Conservation (phyloP, 2,797 vertebrate species). For the Peromyscus attwateri region DNA sequence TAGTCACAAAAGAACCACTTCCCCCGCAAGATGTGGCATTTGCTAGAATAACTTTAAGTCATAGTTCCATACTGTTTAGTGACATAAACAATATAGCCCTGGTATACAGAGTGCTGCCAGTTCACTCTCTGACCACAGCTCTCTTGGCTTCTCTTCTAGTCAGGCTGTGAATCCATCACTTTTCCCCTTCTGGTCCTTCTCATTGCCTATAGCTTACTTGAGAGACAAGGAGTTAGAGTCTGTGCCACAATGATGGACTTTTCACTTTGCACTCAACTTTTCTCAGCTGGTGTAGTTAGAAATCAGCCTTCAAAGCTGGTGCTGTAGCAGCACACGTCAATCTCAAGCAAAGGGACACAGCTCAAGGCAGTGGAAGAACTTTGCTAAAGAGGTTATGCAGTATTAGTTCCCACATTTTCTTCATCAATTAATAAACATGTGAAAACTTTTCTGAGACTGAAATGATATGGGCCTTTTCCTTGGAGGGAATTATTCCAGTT, state of each 20-base stretch:
- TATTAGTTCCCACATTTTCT: background rate
- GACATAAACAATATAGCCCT: background rate
- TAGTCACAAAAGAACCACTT: background rate
- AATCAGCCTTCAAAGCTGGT: background rate
- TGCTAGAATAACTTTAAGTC: background rate
- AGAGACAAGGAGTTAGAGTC: background rate
- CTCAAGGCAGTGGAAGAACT: background rate
- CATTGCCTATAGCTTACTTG: background rate
- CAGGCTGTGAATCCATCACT: background rate
- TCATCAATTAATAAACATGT: conserved; percentile 15
- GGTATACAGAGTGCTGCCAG: background rate
- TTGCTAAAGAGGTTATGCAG: background rate
- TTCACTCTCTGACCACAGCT: background rate
- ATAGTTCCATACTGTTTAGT: background rate
- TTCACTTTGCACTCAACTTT: background rate
- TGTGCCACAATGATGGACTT: background rate
- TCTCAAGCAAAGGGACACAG: background rate
- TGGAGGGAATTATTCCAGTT: background rate
- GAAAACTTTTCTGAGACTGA: background rate
- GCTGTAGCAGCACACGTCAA: background rate
- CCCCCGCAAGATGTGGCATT: background rate
- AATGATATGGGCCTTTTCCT: conserved; percentile 15
- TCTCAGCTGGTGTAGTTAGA: background rate
- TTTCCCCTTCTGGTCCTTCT: background rate
- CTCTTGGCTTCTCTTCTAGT: background rate